phyloP scores from a whole-genome alignment of 1,140 invertebrate species.

The Caerostris darwini region DNA sequence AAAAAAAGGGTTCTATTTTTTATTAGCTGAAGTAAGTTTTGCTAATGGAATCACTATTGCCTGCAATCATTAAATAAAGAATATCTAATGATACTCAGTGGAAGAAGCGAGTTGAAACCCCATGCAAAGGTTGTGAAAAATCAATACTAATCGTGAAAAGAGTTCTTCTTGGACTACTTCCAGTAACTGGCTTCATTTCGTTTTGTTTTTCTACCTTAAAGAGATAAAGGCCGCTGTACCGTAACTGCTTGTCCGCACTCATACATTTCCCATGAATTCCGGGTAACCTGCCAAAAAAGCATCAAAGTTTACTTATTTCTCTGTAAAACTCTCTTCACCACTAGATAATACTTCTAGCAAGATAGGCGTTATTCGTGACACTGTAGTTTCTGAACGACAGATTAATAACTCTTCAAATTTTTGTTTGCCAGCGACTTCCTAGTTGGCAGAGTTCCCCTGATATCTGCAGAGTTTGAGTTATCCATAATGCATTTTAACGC shows the following conservation, averaged over 20 bases:
- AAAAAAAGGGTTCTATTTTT: too few relatives aligned
- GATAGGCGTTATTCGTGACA: not conserved
- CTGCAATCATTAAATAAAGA: too few relatives aligned
- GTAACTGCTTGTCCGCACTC: not conserved
- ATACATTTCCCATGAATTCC: conserved; percentile 31
- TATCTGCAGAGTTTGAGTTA: not conserved
- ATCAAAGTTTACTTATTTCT: conserved; percentile 12
- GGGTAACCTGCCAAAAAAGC: conserved; percentile 4
- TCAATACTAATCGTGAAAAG: conserved; percentile 23
- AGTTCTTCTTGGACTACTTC: conserved; percentile 14
- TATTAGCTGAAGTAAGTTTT: too few relatives aligned
- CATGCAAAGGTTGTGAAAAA: conserved; percentile 1
- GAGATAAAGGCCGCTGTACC: not conserved
- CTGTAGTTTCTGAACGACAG: not conserved
- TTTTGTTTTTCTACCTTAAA: not conserved
- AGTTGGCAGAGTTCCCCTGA: not conserved
- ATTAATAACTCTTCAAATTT: not conserved
- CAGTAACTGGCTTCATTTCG: not conserved
- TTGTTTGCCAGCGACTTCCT: not conserved
- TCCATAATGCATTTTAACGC: not conserved
- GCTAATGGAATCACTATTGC: too few relatives aligned
- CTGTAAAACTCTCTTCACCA: not conserved
- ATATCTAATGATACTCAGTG: too few relatives aligned
- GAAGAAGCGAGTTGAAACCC: not conserved
- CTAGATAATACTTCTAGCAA: not conserved